These are phyloP conservation scores for Lepus townsendii DNA, from an alignment of 2,797 vertebrate species.

Conservation along the genomic window DNA sequence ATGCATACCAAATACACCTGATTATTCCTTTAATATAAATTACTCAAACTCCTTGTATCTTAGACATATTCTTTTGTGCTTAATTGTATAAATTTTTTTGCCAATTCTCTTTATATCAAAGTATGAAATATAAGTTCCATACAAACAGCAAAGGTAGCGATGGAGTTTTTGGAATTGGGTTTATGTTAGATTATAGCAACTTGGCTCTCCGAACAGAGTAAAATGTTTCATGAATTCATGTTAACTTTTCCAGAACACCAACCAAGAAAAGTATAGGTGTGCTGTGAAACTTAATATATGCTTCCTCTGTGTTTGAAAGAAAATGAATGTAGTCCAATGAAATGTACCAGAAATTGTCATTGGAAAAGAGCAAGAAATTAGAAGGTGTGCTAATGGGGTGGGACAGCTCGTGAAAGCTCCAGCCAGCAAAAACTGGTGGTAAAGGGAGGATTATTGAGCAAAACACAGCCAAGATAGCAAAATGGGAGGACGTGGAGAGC, in stretches of 20 bases:
- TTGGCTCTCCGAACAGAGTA: neutral
- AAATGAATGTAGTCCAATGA: neutral
- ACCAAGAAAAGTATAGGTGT: neutral
- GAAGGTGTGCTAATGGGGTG: neutral
- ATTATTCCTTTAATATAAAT: neutral
- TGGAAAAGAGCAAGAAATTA: conserved; percentile 6
- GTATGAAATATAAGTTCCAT: neutral
- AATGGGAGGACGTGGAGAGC: neutral
- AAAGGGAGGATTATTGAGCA: neutral
- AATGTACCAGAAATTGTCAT: neutral
- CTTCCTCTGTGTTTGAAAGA: conserved; percentile 9
- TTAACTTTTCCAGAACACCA: neutral
- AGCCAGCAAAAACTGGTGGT: neutral
- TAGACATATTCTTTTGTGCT: neutral
- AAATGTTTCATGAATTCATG: neutral
- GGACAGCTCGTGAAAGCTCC: neutral
- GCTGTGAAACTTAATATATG: neutral
- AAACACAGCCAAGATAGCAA: neutral
- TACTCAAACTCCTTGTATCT: neutral
- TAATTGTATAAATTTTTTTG: neutral
- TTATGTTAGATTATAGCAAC: neutral
- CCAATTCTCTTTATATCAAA: neutral
- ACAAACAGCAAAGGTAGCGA: neutral
- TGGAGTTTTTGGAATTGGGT: neutral
- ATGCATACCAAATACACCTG: neutral